These are phyloP conservation scores for Asteroscopus sphinx DNA, from an alignment of 2,888 invertebrate genomes.

Conservation along the genomic window DNA sequence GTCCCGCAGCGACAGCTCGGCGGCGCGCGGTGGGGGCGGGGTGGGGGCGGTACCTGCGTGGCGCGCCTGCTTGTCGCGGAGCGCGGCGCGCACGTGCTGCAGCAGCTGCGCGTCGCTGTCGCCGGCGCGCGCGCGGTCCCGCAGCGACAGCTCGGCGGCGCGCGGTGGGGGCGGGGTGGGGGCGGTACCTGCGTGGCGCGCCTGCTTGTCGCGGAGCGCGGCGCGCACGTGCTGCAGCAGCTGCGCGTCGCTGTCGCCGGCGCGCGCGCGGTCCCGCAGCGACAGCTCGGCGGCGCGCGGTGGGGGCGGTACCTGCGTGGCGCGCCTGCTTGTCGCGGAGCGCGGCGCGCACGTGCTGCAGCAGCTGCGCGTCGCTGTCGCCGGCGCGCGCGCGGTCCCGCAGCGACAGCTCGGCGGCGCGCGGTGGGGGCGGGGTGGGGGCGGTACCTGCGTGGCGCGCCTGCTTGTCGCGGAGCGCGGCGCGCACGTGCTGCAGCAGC, in stretches of 20 bases:
- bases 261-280: too few species aligned
- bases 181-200: too few species aligned
- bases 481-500: constrained; percentile 93
- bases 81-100: constrained; percentile 94
- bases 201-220: too few species aligned
- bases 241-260: too few species aligned
- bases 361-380: constrained; percentile 92
- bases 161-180: too few species aligned
- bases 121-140: constrained; percentile 95
- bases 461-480: constrained; percentile 96
- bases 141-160: constrained; percentile 97
- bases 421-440: too few species aligned
- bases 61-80: constrained; percentile 96
- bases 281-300: too few species aligned
- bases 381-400: constrained; percentile 95
- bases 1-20: constrained; percentile 97
- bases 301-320: constrained; percentile 95
- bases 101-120: constrained; percentile 92
- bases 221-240: too few species aligned
- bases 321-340: constrained; percentile 96
- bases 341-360: constrained; percentile 94
- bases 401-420: constrained; percentile 97
- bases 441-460: constrained; percentile 98
- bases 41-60: constrained; percentile 99
- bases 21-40: too few species aligned